These are phyloP conservation scores for Malurus alboscapulatus DNA, from an alignment of 2,113 vertebrate species.

Conservation along the genomic window DNA sequence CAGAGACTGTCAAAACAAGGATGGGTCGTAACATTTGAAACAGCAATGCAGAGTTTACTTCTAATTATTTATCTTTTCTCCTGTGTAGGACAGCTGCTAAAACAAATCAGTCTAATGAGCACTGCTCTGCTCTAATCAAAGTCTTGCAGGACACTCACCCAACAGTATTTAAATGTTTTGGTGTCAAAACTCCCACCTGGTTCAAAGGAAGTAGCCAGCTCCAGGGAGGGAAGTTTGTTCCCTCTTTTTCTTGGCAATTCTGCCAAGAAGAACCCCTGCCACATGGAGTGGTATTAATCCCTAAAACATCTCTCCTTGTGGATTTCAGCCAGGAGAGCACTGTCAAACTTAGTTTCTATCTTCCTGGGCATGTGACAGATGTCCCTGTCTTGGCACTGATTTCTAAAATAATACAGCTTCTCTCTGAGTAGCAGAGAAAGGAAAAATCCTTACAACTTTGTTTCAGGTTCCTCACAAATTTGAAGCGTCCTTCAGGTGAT, in stretches of 20 bases:
- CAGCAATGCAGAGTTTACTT: background rate
- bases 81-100: background rate
- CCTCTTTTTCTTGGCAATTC: background rate
- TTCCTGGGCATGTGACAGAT: background rate
- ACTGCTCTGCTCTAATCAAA: background rate
- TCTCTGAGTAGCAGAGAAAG: background rate
- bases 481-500: background rate
- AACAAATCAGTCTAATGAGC: background rate
- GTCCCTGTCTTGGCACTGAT: background rate
- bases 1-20: background rate
- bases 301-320: background rate
- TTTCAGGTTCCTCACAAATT: background rate
- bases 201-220: background rate
- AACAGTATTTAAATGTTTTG: background rate
- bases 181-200: background rate
- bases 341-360: background rate
- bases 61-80: background rate
- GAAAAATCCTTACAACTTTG: background rate
- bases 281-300: background rate
- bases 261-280: background rate
- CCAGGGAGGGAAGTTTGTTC: background rate
- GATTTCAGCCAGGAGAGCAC: background rate
- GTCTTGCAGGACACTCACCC: fast-evolving
- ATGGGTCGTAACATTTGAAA: background rate
- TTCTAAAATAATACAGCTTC: background rate